Evolutionary conservation across 2,888 invertebrate genomes (phyloP).

Genomic region (Pedicia rivosa): DNA sequence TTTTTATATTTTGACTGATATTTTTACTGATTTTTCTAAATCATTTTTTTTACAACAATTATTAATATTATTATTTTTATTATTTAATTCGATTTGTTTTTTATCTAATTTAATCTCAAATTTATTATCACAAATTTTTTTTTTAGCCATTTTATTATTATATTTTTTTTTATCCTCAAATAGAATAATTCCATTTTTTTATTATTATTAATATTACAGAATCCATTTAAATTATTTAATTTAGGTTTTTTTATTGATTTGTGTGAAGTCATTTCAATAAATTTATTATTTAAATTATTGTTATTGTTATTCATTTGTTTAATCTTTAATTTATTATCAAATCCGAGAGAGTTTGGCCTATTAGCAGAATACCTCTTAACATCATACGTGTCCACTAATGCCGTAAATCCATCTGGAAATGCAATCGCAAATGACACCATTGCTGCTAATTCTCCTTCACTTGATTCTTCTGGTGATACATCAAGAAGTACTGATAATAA

Average conservation of each 20-base stretch:
- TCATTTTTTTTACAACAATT: constrained; percentile 19
- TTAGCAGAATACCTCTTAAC: constrained; percentile 76
- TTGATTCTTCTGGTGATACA: constrained; percentile 71
- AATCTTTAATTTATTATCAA: too few species aligned
- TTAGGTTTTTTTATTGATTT: too few species aligned
- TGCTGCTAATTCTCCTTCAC: constrained; percentile 88
- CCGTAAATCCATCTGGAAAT: constrained; percentile 90
- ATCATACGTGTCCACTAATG: constrained; percentile 97
- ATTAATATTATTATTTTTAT: constrained; percentile 5
- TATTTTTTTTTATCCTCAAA: too few species aligned
- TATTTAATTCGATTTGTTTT: background rate
- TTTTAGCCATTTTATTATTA: too few species aligned
- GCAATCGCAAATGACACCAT: constrained; percentile 88
- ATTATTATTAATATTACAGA: too few species aligned
- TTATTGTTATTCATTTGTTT: too few species aligned
- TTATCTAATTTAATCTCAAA: too few species aligned
- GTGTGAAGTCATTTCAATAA: background rate
- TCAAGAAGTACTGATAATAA: constrained; percentile 53
- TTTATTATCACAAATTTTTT: too few species aligned
- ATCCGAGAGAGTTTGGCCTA: constrained; percentile 22
- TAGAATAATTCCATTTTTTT: too few species aligned
- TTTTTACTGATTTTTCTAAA: too few species aligned
- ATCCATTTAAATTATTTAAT: too few species aligned
- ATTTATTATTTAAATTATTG: constrained; percentile 4
- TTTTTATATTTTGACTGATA: too few species aligned